Evolutionary conservation across 2,113 vertebrate genomes (phyloP).

Genomic region (Gallinago media): DNA sequence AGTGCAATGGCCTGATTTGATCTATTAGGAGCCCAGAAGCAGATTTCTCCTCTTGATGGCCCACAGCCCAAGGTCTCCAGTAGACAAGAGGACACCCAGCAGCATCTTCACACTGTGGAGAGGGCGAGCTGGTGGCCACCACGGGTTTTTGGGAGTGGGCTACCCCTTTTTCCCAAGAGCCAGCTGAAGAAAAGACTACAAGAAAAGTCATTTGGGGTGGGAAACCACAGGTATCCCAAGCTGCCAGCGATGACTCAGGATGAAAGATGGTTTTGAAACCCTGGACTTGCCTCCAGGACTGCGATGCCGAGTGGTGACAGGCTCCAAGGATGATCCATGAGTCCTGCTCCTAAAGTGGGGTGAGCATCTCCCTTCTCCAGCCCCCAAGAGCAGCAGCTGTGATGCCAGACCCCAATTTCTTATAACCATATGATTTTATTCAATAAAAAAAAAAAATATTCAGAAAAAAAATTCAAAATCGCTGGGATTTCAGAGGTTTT

Average conservation of each 20-base stretch:
- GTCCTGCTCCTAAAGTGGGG: neutral
- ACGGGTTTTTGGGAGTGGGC: rapidly evolving
- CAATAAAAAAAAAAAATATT: neutral
- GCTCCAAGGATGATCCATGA: neutral
- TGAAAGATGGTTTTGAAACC: neutral
- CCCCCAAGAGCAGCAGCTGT: rapidly evolving
- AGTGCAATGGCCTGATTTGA: neutral
- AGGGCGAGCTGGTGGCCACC: neutral
- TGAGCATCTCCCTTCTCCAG: neutral
- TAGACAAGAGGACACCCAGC: rapidly evolving
- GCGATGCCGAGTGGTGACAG: rapidly evolving
- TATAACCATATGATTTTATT: rapidly evolving
- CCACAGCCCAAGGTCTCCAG: rapidly evolving
- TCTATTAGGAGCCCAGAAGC: neutral
- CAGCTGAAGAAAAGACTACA: neutral
- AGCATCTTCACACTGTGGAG: rapidly evolving
- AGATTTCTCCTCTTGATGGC: neutral
- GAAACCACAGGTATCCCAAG: neutral
- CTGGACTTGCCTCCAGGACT: neutral
- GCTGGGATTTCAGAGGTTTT: neutral
- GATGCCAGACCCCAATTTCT: neutral
- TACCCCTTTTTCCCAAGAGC: too few species aligned
- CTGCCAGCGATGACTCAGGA: rapidly evolving
- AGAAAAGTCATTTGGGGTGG: rapidly evolving
- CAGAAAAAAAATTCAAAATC: rapidly evolving